Base-by-base conservation (phyloP, 37 sponge, comb jelly and placozoan genomes). In the Theonella swinhoei region DNA sequence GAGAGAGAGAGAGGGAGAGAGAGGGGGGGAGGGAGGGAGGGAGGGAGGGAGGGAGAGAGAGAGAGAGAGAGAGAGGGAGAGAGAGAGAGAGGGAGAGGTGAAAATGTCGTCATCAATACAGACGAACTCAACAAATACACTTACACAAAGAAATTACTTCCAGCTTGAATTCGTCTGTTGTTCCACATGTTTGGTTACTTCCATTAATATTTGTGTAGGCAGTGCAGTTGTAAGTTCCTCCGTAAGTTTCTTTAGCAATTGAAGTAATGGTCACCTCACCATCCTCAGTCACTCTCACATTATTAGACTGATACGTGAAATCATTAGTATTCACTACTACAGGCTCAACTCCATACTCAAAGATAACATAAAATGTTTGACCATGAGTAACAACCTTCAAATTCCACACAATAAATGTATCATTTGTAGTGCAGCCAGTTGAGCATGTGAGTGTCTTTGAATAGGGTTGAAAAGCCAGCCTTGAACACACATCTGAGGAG, bases 51-150 rank as follows among this genome's bases (percentile, higher is more conserved):
- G 33, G 38, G 0, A 3, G 67, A 66, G 11, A 42, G 40, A 66
- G 9, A 39, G 4, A n/a, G 70, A 29, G 70, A 68, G 70, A 68
- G 70, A 29, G 70, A 68, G 70, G 20, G 70, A 29, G 70, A 68
- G 70, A 68, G 70, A 29, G 70, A 68, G 70, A 68, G 70, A 29
- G 70, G 20, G 70, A 68, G 70, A 29, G 70, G 20, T 14, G 19
- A 19, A 58, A 19, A 58, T n/a, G n/a, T n/a, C n/a, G n/a, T n/a
- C n/a, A n/a, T n/a, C n/a, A n/a, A n/a, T n/a, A n/a, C n/a, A n/a
- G n/a, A n/a, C n/a, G n/a, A n/a, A n/a, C n/a, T n/a, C n/a, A n/a
- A n/a, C n/a, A n/a, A n/a, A n/a, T n/a, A n/a, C n/a, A 47, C 54
- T 47, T 14, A 47, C 54, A 47, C 11, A 47, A 14, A 47, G 54